These are phyloP conservation scores for Microtus pennsylvanicus DNA, from an alignment of 2,113 vertebrate genomes.

Conservation along the genomic window DNA sequence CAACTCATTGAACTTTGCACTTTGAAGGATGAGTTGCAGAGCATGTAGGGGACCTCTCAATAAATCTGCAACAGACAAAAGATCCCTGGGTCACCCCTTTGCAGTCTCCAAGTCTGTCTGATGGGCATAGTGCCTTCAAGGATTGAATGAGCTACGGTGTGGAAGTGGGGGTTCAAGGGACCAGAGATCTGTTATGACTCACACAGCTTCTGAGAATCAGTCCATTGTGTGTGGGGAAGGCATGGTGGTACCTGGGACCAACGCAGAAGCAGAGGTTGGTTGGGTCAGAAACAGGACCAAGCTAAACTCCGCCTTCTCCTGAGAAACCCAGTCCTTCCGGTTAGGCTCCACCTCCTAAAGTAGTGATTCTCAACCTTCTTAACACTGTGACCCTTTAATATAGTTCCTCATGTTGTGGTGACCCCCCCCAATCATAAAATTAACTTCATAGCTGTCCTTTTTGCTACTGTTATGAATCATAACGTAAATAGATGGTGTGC, in stretches of 20 bases:
- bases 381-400: not conserved
- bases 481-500: not conserved
- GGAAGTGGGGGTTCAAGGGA: not conserved
- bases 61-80: not conserved
- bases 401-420: not conserved
- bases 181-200: not conserved
- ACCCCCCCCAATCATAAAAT: not conserved
- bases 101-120: not conserved
- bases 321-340: too few species aligned
- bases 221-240: not conserved
- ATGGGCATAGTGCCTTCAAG: not conserved
- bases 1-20: not conserved
- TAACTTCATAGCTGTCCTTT: not conserved
- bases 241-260: not conserved
- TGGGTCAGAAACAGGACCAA: not conserved
- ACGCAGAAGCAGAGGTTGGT: not conserved
- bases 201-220: not conserved
- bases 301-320: not conserved
- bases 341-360: not conserved
- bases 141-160: not conserved
- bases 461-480: not conserved
- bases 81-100: not conserved
- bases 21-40: not conserved
- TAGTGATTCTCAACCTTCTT: not conserved
- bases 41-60: not conserved